Evolutionary conservation across 1,140 invertebrate species (phyloP), one percentile per base, ranked within the genome.

Genomic region (Eciton burchellii): DNA sequence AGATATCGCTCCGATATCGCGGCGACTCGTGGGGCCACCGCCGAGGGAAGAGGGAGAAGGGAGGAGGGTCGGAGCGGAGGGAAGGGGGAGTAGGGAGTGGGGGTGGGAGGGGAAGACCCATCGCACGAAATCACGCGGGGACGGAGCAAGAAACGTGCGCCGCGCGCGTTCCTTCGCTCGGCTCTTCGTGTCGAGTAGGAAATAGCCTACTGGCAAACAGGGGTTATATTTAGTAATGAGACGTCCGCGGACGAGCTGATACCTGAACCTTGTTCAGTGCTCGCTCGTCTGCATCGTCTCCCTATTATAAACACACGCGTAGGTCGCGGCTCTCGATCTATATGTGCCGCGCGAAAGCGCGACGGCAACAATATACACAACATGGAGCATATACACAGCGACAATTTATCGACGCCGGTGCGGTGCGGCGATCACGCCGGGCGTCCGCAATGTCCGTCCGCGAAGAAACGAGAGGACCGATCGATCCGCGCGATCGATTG

Each of bases 161-260:
- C 59, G 14, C 59, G 56, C 3, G 47, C 60, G 60, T 73, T 70
- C 73, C 68, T 68, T 12, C 35, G 16, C 52, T 82, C 47, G 81
- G 14, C 26, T 24, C 49, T 85, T 82, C 85, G 82, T 89, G 60
- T 82, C 56, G 74, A 79, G 77, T 85, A 87, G 77, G 85, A 87
- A 89, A 89, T 89, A 85, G 83, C 81, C 65, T n/a, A n/a, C 16
- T 59, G 26, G 72, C 76, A 82, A 54, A 82, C 77, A 65, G 82
- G 45, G 43, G 76, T 87, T 87, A 87, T 85, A 89, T 87, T 89
- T 89, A 89, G 76, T 62, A 54, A 19, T 49, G 43, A 26, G 54
- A 76, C 81, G 35, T 77, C 24, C 21, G 57, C 74, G 72, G 66
- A 65, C 49, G 52, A 41, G 41, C 16, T 77, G 41, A 71, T 29